phyloP scores from a whole-genome alignment of 2,113 vertebrate genomes.

The Channa argus region DNA sequence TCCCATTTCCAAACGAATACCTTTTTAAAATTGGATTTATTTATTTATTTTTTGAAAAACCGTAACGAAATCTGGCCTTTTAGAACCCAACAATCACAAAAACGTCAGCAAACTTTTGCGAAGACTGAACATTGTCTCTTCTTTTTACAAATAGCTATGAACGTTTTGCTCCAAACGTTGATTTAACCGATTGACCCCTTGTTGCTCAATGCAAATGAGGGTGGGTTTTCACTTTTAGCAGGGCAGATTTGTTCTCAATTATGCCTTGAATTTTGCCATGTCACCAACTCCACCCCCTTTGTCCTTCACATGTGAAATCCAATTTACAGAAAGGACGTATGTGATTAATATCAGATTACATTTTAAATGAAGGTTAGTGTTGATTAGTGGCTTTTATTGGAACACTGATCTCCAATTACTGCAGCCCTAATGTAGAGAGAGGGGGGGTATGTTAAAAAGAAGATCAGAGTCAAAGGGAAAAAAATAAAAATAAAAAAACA shows the following conservation, averaged over 20 bases:
- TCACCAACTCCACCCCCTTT: conserved; percentile 7
- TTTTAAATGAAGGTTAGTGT: conserved; percentile 78
- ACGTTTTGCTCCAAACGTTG: conserved; percentile 1
- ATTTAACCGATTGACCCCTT: background rate
- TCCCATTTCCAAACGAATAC: too few species aligned
- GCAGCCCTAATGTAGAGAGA: conserved; percentile 38
- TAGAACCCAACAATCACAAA: too few species aligned
- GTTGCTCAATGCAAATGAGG: conserved; percentile 22
- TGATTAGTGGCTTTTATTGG: conserved; percentile 77
- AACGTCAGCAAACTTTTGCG: too few species aligned
- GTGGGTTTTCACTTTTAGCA: conserved; percentile 13
- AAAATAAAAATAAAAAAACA: conserved; percentile 10
- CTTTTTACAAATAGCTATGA: background rate
- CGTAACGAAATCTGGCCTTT: too few species aligned
- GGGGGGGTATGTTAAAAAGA: conserved; percentile 10
- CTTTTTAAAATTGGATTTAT: too few species aligned
- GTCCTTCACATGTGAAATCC: conserved; percentile 76
- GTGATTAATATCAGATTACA: conserved; percentile 72
- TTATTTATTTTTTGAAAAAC: too few species aligned
- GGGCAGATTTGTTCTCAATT: too few species aligned
- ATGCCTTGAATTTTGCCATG: conserved; percentile 16
- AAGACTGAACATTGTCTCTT: background rate
- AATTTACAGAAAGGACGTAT: conserved; percentile 68
- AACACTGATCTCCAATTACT: conserved; percentile 71
- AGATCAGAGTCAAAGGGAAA: conserved; percentile 59